Evolutionary conservation across 2,113 vertebrate species (phyloP), one percentile per base, ranked within the genome.

Genomic region (Clupea harengus): DNA sequence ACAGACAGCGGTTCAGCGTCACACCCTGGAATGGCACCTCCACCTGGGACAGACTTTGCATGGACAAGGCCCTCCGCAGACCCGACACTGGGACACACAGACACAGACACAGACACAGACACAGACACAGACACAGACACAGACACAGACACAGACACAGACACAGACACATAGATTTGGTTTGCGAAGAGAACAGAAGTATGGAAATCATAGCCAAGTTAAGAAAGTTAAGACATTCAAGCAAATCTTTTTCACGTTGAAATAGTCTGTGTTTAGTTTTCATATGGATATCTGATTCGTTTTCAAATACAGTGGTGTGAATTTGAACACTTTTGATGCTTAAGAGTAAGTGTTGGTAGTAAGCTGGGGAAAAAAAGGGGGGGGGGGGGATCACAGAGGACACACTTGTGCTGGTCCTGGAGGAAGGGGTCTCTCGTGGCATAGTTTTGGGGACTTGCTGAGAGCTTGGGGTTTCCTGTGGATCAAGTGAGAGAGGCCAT

Each of bases 1-100:
- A 92, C 86, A 99, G 93, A 90, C 97, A 98, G 82, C 96, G 95
- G 95, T 98, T 99, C 78, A 99, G 95, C 0, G 98, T 96, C 90
- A 99, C 88, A 0, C 95, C 95, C 22, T 96, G 95, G 97, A 97
- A 99, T 0, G 97, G 96, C 0, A 81, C 89, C 83, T 95, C 93
- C 6, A 86, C 88, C 86, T 92, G 90, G 60, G 81, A 67, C 45
- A 88, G 52, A 81, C 89, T 94, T 88, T 93, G 93, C 46, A 87
- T 86, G 67, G 93, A 90, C 67, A 88, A 2, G 2, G 89, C 18
- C 89, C 92, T 93, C 0, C 87, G 91, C 28, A 92, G 22, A 4
- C 64, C 64, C 6, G 92, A 84, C 60, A 88, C 94, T 94, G 88
- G 78, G 46, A 82, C 45, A 83, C 9, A 39, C 32, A 81, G 3